phyloP scores from a whole-genome alignment of 2,888 invertebrate genomes.

The Hypselothyrea guttata region DNA sequence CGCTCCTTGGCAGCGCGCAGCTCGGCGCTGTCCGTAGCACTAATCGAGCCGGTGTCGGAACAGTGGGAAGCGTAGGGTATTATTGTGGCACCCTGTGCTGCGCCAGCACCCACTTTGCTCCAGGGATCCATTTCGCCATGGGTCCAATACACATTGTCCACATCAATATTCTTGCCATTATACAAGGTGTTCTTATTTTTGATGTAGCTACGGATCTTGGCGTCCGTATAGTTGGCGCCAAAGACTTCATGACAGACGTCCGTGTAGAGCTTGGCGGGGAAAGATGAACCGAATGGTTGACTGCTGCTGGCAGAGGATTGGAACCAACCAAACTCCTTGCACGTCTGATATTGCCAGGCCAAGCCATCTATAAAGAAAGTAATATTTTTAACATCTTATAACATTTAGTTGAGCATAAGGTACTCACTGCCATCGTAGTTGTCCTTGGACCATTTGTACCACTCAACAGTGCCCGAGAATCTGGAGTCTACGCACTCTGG shows the following conservation, averaged over 20 bases:
- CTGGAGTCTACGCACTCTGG: slow-evolving; percentile 47
- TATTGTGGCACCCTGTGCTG: slow-evolving; percentile 57
- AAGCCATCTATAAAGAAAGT: slow-evolving; percentile 84
- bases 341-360: slow-evolving; percentile 90
- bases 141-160: slow-evolving; percentile 83
- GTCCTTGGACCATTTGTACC: slow-evolving; percentile 52
- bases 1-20: slow-evolving; percentile 61
- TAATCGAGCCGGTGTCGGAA: slow-evolving; percentile 72
- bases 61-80: slow-evolving; percentile 72
- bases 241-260: slow-evolving; percentile 61
- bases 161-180: slow-evolving; percentile 82
- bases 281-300: slow-evolving; percentile 83
- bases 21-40: slow-evolving; percentile 54
- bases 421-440: slow-evolving; percentile 53
- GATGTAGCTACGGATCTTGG: slow-evolving; percentile 43
- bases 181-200: slow-evolving; percentile 82
- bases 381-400: neutral
- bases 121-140: slow-evolving; percentile 84
- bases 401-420: neutral
- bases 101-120: slow-evolving; percentile 82
- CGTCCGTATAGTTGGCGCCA: slow-evolving; percentile 39
- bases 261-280: slow-evolving; percentile 66
- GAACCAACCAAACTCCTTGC: slow-evolving; percentile 91
- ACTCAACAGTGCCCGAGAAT: slow-evolving; percentile 47
- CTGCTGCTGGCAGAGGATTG: slow-evolving; percentile 86